Base-by-base conservation (phyloP, 2,888 invertebrate genomes). In the Monoplex corrugatus region DNA sequence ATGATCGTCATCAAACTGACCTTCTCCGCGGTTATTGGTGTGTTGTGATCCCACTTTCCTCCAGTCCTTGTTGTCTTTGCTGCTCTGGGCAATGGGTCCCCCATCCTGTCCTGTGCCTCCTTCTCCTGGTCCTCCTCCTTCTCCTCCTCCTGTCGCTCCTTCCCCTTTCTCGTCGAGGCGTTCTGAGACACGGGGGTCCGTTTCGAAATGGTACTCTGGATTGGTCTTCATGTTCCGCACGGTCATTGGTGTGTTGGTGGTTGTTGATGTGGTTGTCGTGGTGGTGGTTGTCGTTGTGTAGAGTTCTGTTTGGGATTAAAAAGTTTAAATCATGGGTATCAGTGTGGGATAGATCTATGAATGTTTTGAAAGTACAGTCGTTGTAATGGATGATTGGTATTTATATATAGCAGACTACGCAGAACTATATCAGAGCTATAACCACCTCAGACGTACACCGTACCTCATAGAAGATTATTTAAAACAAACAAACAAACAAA, bases 201-300 rank as follows among this genome's bases (percentile, higher is more conserved):
- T 13, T 10, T 75, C 82, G 82, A 45, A 83, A 45, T 43, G 45
- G 45, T 83, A 83, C 38, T 43, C 82, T 3, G 80, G 32, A 44
- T 84, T n/a, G 38, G 8, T 28, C n/a, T 23, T 40, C n/a, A 35
- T 75, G 1, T n/a, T 75, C 68, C 68, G 38, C 19, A 19, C 23
- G 6, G 35, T 16, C 3, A 38, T 32, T 6, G 83, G 45, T n/a
- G 87, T 83, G n/a, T 87, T 83, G 44, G 84, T 89, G 38, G 87
- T 83, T 16, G 89, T 83, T 2, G 89, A 87, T 1, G 84, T 89
- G 28, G 89, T 87, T 19, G 82, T 88, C 3, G 88, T 88, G 40
- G 88, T 88, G 57, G 87, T 87, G 72, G 89, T 89, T 0, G 87
- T 87, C 44, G 89, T 89, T 0, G 89, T 44, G 78, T 78, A 80